A percentile compares a stretch with the other conserved stretches of the same genome.
Conservation (phyloP, 1,140 invertebrate genomes). For the Asobara japonica region DNA sequence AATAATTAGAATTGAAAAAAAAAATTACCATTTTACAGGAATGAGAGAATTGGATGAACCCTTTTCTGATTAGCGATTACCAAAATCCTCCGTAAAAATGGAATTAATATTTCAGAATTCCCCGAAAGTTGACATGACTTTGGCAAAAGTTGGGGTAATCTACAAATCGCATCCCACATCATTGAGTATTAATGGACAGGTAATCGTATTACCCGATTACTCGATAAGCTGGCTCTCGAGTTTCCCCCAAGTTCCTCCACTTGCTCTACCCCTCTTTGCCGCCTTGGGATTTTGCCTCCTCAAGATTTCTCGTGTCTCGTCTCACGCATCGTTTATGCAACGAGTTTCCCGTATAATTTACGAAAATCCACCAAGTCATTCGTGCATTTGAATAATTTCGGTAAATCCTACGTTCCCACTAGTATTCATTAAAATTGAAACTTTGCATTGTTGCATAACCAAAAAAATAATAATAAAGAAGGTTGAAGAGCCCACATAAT, state of each 20-base stretch:
- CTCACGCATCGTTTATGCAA: conserved; percentile 34
- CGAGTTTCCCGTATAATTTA: neutral
- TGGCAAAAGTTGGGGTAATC: conserved; percentile 12
- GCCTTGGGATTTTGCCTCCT: conserved; percentile 18
- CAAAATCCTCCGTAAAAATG: no score
- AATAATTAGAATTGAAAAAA: no score
- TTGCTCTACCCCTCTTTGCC: neutral
- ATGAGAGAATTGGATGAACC: no score
- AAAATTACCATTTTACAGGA: no score
- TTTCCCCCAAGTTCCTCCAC: neutral
- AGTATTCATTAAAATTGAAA: no score
- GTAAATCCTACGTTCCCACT: no score
- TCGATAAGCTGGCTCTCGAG: conserved; percentile 19
- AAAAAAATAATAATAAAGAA: no score
- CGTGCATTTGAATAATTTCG: neutral
- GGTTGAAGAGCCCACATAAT: no score
- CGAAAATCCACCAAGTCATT: neutral
- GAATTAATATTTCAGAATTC: neutral
- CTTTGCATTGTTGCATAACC: no score
- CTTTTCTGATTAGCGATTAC: no score
- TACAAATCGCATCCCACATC: conserved; percentile 5
- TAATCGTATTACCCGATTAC: conserved; percentile 33
- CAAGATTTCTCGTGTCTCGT: conserved; percentile 25
- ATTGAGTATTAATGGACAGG: conserved; percentile 28
- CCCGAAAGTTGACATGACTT: conserved; percentile 1